These are phyloP conservation scores for Hirudinaria manillensis DNA, from an alignment of 2,888 invertebrate genomes.

Conservation along the genomic window DNA sequence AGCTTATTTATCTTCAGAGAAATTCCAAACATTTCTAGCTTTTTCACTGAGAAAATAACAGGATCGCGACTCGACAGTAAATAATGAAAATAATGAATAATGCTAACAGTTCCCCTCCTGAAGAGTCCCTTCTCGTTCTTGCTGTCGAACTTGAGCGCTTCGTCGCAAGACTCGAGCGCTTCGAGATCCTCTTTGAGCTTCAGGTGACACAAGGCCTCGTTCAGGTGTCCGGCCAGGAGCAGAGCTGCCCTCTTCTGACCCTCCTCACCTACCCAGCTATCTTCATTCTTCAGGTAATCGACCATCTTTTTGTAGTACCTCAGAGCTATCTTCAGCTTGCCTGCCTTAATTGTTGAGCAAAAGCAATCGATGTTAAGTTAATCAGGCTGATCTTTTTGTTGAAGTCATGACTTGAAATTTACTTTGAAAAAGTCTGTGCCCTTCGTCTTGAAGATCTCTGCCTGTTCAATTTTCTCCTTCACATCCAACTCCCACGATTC, in stretches of 20 bases:
- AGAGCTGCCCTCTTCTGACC: conserved; percentile 57
- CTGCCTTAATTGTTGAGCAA: conserved; percentile 50
- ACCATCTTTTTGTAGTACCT: conserved; percentile 79
- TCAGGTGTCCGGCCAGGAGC: conserved; percentile 69
- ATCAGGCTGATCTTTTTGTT: not conserved
- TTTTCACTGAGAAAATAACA: no score
- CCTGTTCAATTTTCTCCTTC: conserved; percentile 72
- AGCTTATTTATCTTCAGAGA: no score
- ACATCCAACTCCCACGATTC: conserved; percentile 76
- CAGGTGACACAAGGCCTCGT: conserved; percentile 74
- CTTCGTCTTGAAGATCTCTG: conserved; percentile 77
- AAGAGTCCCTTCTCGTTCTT: conserved; percentile 83
- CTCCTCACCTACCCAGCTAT: conserved; percentile 54
- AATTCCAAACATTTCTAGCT: no score
- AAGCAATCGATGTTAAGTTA: not conserved
- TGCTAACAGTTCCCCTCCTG: conserved; percentile 66
- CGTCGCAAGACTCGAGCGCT: conserved; percentile 69
- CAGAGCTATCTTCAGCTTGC: conserved; percentile 70
- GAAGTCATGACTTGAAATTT: not conserved
- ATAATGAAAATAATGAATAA: not conserved
- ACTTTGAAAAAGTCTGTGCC: conserved; percentile 82
- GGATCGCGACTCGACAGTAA: not conserved
- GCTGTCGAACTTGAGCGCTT: conserved; percentile 69
- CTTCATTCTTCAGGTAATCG: conserved; percentile 62
- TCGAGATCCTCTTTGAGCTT: conserved; percentile 68